phyloP scores from a whole-genome alignment of 2,113 vertebrate species.

The Mugil cephalus region DNA sequence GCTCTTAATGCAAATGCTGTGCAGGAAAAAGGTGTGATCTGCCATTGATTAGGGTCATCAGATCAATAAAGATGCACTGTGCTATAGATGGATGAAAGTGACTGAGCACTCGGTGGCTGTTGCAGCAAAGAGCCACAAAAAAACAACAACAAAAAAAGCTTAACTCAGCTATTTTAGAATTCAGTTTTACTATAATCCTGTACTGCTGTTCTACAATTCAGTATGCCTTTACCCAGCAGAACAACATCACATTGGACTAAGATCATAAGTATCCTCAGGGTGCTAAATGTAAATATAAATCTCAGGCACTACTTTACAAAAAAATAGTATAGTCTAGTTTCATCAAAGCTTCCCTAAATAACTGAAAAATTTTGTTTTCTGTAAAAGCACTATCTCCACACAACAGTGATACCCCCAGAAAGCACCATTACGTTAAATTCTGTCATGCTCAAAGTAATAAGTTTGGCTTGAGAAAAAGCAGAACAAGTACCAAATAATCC shows the following conservation, averaged over 20 bases:
- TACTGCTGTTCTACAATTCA: slow-evolving; percentile 50
- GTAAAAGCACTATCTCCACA: too few relatives aligned
- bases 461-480: slow-evolving; percentile 22
- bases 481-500: slow-evolving; percentile 37
- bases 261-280: slow-evolving; percentile 4
- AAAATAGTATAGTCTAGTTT: slow-evolving; percentile 1
- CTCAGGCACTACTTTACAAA: not conserved
- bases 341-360: slow-evolving; percentile 12
- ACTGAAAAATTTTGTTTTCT: slow-evolving; percentile 14
- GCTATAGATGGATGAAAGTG: slow-evolving; percentile 32
- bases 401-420: slow-evolving; percentile 8
- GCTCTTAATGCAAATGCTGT: slow-evolving; percentile 43
- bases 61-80: slow-evolving; percentile 42
- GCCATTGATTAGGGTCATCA: slow-evolving; percentile 40
- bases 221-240: slow-evolving; percentile 31
- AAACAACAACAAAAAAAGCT: slow-evolving; percentile 32
- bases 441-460: not conserved
- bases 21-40: slow-evolving; percentile 30
- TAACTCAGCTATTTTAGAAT: slow-evolving; percentile 59
- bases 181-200: slow-evolving; percentile 66
- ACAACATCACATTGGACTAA: slow-evolving; percentile 18
- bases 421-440: not conserved
- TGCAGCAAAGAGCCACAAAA: slow-evolving; percentile 31
- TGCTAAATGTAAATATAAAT: not conserved
- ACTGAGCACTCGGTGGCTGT: slow-evolving; percentile 24